phyloP scores from a whole-genome alignment of 2,888 invertebrate genomes.

The Unio pictorum region DNA sequence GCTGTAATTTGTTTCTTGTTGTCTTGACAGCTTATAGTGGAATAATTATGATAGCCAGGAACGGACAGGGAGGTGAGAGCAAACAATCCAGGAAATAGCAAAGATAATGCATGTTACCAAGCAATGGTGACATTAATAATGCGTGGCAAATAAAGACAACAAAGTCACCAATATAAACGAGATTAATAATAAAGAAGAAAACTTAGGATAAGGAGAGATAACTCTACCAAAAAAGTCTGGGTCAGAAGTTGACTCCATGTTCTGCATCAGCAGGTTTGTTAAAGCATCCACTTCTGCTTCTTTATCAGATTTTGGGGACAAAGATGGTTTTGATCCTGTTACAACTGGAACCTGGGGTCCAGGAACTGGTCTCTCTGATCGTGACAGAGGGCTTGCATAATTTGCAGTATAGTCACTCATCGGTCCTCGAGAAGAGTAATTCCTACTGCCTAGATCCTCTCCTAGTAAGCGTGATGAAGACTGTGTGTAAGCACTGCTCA shows the following conservation, averaged over 20 bases:
- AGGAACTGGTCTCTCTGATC: slow-evolving; percentile 50
- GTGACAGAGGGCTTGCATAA: slow-evolving; percentile 36
- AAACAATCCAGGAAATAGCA: too few relatives aligned
- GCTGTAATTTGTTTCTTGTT: too few relatives aligned
- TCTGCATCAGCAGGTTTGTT: slow-evolving; percentile 89
- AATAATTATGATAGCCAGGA: too few relatives aligned
- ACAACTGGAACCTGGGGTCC: slow-evolving; percentile 57
- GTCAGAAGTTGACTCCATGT: slow-evolving; percentile 77
- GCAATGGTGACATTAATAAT: too few relatives aligned
- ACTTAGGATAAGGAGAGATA: not conserved
- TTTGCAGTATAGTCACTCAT: slow-evolving; percentile 10
- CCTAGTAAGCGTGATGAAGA: not conserved
- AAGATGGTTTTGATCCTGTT: slow-evolving; percentile 12
- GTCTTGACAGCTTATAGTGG: too few relatives aligned
- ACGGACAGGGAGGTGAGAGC: too few relatives aligned
- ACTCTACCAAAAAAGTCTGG: slow-evolving; percentile 79
- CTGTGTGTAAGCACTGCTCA: not conserved
- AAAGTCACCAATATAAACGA: too few relatives aligned
- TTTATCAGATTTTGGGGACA: slow-evolving; percentile 72
- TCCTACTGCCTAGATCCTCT: slow-evolving; percentile 4
- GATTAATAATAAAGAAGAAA: too few relatives aligned
- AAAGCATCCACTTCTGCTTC: slow-evolving; percentile 91
- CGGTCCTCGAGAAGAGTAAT: too few relatives aligned
- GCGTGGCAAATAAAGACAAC: too few relatives aligned
- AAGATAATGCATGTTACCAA: too few relatives aligned